Conservation (phyloP, 2,113 vertebrate genomes). For the Notiomystis cincta region DNA sequence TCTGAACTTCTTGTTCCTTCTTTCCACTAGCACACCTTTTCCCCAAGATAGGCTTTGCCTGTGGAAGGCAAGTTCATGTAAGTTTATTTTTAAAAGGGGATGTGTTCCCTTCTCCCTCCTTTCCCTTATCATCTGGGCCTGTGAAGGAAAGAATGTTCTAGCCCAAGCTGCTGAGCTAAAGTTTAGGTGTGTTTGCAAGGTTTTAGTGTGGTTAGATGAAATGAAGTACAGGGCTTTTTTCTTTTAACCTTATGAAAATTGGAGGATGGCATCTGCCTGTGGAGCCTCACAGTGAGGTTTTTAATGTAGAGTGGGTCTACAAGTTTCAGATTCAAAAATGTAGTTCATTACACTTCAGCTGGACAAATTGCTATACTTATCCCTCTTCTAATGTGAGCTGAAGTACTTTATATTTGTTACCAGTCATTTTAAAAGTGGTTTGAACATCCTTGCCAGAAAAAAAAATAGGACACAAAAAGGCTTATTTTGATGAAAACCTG, state of each 20-base stretch:
- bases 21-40: not conserved
- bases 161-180: not conserved
- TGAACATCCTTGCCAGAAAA: not conserved
- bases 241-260: not conserved
- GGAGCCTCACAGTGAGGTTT: not conserved
- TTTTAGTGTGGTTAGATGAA: not conserved
- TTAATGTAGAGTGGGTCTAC: not conserved
- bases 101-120: not conserved
- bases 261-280: not conserved
- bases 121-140: not conserved
- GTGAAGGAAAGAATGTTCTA: not conserved
- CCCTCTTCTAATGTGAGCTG: not conserved
- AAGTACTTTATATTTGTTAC: not conserved
- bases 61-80: not conserved
- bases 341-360: not conserved
- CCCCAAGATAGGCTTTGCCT: not conserved
- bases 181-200: not conserved
- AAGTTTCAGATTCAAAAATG: not conserved
- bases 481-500: not conserved
- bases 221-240: not conserved
- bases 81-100: not conserved
- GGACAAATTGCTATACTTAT: not conserved
- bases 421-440: not conserved
- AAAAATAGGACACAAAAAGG: not conserved
- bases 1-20: not conserved